These are phyloP conservation scores for Calephelis perditalis DNA, from an alignment of 2,888 invertebrate genomes.

Conservation along the genomic window DNA sequence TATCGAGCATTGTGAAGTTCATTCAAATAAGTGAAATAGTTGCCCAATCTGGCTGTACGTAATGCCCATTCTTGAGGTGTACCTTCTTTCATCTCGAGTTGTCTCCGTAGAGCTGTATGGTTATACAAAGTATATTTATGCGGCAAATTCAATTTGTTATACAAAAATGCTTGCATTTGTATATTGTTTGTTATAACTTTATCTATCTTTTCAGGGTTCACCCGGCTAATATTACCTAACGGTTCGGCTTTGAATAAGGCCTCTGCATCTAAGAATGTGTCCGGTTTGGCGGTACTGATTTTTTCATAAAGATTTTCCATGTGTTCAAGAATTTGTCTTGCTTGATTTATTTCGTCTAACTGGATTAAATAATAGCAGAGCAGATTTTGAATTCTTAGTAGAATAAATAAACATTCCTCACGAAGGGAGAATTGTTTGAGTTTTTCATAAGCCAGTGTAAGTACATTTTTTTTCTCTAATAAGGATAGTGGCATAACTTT, in stretches of 20 bases:
- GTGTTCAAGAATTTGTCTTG: slow-evolving; percentile 69
- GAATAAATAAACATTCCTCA: slow-evolving; percentile 69
- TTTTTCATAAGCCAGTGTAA: slow-evolving; percentile 53
- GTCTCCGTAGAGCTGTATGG: slow-evolving; percentile 75
- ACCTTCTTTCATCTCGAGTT: slow-evolving; percentile 75
- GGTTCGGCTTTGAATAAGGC: slow-evolving; percentile 68
- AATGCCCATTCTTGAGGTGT: slow-evolving; percentile 78
- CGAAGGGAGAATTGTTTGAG: slow-evolving; percentile 49
- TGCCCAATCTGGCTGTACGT: slow-evolving; percentile 72
- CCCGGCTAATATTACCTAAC: slow-evolving; percentile 46
- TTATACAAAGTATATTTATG: slow-evolving; percentile 74
- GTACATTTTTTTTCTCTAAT: slow-evolving; percentile 53
- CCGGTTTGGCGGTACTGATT: slow-evolving; percentile 46
- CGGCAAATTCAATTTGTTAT: slow-evolving; percentile 73
- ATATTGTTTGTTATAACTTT: slow-evolving; percentile 79
- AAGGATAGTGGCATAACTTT: slow-evolving; percentile 57
- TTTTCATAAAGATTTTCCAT: slow-evolving; percentile 66
- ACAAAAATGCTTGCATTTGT: slow-evolving; percentile 80
- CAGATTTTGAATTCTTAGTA: slow-evolving; percentile 77
- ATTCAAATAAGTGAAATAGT: slow-evolving; percentile 67
- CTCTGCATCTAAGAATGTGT: slow-evolving; percentile 68
- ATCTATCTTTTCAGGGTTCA: slow-evolving; percentile 72
- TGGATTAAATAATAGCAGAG: slow-evolving; percentile 77
- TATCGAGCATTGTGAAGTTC: slow-evolving; percentile 76
- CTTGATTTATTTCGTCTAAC: slow-evolving; percentile 61